Base-by-base conservation (phyloP, 2,888 invertebrate species). In the Tetragonisca angustula region DNA sequence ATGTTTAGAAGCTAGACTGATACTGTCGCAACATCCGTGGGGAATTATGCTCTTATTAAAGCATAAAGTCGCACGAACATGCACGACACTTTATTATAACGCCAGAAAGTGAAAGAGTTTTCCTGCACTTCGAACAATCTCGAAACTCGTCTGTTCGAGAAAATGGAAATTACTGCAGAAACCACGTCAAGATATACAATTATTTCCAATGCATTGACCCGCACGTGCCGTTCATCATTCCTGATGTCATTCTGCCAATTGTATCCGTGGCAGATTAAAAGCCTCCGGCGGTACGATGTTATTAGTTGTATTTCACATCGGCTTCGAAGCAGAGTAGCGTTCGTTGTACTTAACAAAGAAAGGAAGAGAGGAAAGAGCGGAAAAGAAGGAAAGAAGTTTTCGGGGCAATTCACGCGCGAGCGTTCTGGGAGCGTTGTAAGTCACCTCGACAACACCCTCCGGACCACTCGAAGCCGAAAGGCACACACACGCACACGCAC, bases 381-480 rank as follows among this genome's bases (percentile, higher is more conserved):
- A 17, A 27, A n/a, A 19, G 15, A 13, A 50, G 67, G 32, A 56
- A 32, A 32, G 19, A 56, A 24, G 56, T 73, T 81, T 32, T 54
- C 61, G 67, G 59, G 43, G 61, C 54, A 70, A 81, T 81, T 75
- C 81, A 68, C 67, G 70, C 50, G 64, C 56, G 32, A 61, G 15
- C 54, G n/a, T 67, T 52, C 56, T 15, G 64, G 70, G 50, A 61
- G 15, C 62, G 72, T 81, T 81, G 77, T 83, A 83, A 81, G 84
- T 79, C 88, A 79, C 65, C 70, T 32, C 71, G 79, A 77, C 72
- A 83, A 64, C 65, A 76, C 83, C 76, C 76, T 71, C 67, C 27
- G 64, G 85, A 74, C 65, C 68, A 76, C 68, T 87, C 64, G 77
- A 71, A 69, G 65, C 71, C 76, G 74, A 43, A 81, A 87, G 85